These are phyloP conservation scores for Bombyx huttoni DNA, from an alignment of 2,888 invertebrate species.

Conservation along the genomic window DNA sequence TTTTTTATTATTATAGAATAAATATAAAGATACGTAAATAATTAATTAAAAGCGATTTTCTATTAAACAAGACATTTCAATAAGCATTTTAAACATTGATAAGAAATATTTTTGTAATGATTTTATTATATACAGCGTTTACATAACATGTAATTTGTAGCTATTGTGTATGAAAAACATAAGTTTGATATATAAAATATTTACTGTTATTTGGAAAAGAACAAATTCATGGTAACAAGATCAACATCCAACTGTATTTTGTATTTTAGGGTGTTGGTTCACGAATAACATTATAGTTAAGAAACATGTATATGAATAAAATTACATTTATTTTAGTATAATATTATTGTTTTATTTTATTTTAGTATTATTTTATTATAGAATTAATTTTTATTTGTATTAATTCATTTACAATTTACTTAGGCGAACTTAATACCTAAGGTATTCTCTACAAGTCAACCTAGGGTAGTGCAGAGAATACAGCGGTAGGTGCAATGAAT, in stretches of 20 bases:
- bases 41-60: slow-evolving; percentile 1
- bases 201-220: no score
- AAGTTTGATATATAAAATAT: no score
- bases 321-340: slow-evolving; percentile 48
- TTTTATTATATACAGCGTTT: no score
- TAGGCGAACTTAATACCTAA: no score
- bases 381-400: no score
- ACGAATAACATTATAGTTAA: slow-evolving; percentile 60
- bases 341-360: slow-evolving; percentile 13
- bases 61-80: neutral
- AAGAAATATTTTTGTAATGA: neutral
- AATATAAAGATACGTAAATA: slow-evolving; percentile 21
- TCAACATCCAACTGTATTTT: slow-evolving; percentile 54
- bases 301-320: slow-evolving; percentile 53
- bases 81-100: neutral
- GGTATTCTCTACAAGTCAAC: no score
- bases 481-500: no score
- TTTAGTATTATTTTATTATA: neutral
- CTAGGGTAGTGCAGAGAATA: no score
- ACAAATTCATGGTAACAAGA: slow-evolving; percentile 6
- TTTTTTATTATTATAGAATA: slow-evolving; percentile 33
- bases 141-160: no score
- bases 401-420: no score
- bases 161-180: no score
- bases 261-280: slow-evolving; percentile 63